Percentiles rank a stretch among this genome's conserved stretches.
phyloP scores from a whole-genome alignment of 2,888 invertebrate species.

The Drosophila leonis region DNA sequence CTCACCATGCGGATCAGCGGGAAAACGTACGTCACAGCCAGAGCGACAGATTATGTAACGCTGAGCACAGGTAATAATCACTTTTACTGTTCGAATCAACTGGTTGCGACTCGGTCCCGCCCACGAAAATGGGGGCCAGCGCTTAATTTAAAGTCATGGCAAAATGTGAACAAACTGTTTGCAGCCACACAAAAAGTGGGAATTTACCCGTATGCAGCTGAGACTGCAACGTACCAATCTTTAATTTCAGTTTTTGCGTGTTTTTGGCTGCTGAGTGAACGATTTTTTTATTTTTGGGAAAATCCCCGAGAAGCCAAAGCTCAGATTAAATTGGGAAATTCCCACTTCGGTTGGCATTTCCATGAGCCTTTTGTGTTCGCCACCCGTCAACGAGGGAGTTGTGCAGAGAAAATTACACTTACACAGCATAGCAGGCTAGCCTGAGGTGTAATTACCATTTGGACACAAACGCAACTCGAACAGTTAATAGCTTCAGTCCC shows the following conservation, averaged over 20 bases:
- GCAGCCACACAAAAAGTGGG: not conserved
- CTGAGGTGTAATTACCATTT: conserved; percentile 34
- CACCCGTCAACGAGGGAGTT: not conserved
- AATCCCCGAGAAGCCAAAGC: conserved; percentile 7
- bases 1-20: conserved; percentile 54
- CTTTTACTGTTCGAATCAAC: conserved; percentile 73
- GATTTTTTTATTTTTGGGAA: not conserved
- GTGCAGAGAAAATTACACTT: conserved; percentile 12
- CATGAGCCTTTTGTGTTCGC: conserved; percentile 10
- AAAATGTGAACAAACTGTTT: conserved; percentile 71
- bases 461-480: conserved; percentile 23
- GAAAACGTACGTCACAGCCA: conserved; percentile 75
- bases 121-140: conserved; percentile 35
- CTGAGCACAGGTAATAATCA: conserved; percentile 64
- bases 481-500: conserved; percentile 15
- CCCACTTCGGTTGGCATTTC: conserved; percentile 14
- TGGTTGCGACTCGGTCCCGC: conserved; percentile 63
- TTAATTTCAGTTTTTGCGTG: not conserved
- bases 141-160: conserved; percentile 59
- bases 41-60: conserved; percentile 72
- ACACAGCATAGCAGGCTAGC: conserved; percentile 1
- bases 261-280: conserved; percentile 7
- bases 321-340: conserved; percentile 23
- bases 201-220: conserved; percentile 3
- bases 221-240: conserved; percentile 1